A percentile compares a stretch with the other conserved stretches of the same genome.
Evolutionary conservation across 2,888 invertebrate species (phyloP).

Genomic region (Drosophila algonquin): DNA sequence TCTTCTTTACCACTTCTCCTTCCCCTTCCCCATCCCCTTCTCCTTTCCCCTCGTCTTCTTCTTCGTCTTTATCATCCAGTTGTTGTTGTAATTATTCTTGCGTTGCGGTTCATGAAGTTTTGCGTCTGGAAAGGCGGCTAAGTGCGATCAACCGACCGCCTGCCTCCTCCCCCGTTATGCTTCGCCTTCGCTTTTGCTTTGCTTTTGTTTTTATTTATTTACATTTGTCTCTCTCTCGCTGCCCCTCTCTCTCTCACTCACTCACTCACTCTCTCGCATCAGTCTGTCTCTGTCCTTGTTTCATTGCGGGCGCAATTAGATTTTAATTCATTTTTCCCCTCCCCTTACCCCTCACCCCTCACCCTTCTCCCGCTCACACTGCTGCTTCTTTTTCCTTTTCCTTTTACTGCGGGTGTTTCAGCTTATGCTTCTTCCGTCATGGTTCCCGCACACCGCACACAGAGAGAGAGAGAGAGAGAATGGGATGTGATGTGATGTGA

Average conservation of each 20-base stretch:
- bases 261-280: slow-evolving; percentile 52
- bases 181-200: slow-evolving; percentile 28
- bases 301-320: slow-evolving; percentile 76
- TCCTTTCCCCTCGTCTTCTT: slow-evolving; percentile 18
- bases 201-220: slow-evolving; percentile 49
- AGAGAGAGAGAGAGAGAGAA: not conserved
- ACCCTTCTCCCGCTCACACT: slow-evolving; percentile 10
- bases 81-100: slow-evolving; percentile 78
- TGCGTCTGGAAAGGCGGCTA: slow-evolving; percentile 72
- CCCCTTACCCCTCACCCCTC: slow-evolving; percentile 2
- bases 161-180: slow-evolving; percentile 18
- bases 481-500: not conserved
- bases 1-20: slow-evolving; percentile 13
- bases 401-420: slow-evolving; percentile 32
- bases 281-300: slow-evolving; percentile 65
- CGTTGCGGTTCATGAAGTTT: slow-evolving; percentile 80
- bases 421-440: slow-evolving; percentile 74
- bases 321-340: slow-evolving; percentile 67
- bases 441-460: slow-evolving; percentile 58
- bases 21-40: not conserved
- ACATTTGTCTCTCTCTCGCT: slow-evolving; percentile 20
- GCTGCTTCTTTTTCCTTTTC: slow-evolving; percentile 5
- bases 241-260: slow-evolving; percentile 6
- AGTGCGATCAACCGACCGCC: slow-evolving; percentile 63
- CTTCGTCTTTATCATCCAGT: slow-evolving; percentile 31